These are phyloP conservation scores for Odocoileus virginianus DNA, from an alignment of 2,113 vertebrate genomes.

Conservation along the genomic window DNA sequence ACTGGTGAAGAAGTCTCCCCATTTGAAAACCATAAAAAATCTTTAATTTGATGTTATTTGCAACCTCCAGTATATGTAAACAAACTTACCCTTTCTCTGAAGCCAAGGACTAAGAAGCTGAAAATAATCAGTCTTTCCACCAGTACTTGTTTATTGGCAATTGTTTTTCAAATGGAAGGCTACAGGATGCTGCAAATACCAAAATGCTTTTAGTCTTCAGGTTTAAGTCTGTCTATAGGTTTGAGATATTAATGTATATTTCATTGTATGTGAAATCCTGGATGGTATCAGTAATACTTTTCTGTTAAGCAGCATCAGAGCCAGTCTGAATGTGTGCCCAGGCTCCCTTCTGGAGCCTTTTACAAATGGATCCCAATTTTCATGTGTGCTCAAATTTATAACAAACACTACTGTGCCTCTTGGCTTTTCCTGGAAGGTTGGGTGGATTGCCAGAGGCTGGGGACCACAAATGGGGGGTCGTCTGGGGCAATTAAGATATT, in stretches of 20 bases:
- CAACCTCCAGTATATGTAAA: neutral
- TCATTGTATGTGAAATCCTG: slow-evolving; percentile 21
- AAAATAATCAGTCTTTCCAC: neutral
- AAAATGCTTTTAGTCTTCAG: neutral
- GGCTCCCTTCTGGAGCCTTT: slow-evolving; percentile 3
- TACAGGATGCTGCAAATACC: neutral
- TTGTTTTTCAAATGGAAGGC: slow-evolving; percentile 25
- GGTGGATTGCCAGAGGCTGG: slow-evolving; percentile 28
- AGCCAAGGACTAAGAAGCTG: slow-evolving; percentile 15
- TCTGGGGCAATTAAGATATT: slow-evolving; percentile 7
- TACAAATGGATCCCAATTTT: slow-evolving; percentile 43
- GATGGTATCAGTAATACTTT: slow-evolving; percentile 5
- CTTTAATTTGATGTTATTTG: neutral
- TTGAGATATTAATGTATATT: slow-evolving; percentile 24
- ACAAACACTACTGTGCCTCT: neutral
- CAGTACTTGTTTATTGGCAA: neutral
- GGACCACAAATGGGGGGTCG: neutral
- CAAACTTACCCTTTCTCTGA: neutral
- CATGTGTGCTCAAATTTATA: neutral
- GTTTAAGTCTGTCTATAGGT: neutral
- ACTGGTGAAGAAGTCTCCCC: neutral
- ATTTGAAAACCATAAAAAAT: neutral
- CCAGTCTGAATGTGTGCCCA: neutral
- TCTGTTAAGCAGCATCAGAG: slow-evolving; percentile 10
- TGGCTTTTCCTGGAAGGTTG: slow-evolving; percentile 48